Conservation (phyloP, 1,140 invertebrate genomes). For the Panulirus ornatus region DNA sequence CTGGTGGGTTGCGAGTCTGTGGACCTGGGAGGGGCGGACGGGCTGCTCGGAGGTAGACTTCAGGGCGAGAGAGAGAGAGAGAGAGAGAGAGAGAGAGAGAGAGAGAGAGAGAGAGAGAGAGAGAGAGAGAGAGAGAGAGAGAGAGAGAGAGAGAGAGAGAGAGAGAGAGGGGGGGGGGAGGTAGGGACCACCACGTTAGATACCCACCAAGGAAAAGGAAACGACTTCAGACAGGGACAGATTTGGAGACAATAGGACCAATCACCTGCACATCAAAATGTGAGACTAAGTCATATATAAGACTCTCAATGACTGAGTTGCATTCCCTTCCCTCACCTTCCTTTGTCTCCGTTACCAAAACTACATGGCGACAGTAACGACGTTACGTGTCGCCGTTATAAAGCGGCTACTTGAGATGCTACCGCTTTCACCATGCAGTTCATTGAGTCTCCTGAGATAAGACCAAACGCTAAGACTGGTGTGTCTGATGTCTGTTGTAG, state of each 20-base stretch:
- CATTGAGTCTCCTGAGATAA: too few relatives aligned
- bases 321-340: too few relatives aligned
- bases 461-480: too few relatives aligned
- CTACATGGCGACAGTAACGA: too few relatives aligned
- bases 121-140: slow-evolving; percentile 31
- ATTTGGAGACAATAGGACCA: background rate
- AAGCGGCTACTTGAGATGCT: too few relatives aligned
- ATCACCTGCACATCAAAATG: background rate
- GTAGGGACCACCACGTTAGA: background rate
- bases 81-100: slow-evolving; percentile 33
- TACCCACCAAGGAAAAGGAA: background rate
- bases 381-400: too few relatives aligned
- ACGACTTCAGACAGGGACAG: background rate
- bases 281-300: background rate
- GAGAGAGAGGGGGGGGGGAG: background rate
- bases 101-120: slow-evolving; percentile 13
- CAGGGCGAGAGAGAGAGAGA: background rate
- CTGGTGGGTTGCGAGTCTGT: background rate
- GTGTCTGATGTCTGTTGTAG: too few relatives aligned
- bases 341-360: too few relatives aligned
- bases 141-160: background rate
- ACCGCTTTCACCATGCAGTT: too few relatives aligned
- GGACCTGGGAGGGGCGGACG: background rate
- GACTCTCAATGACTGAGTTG: too few relatives aligned
- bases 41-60: background rate